phyloP scores from a whole-genome alignment of 1,140 invertebrate genomes.

The Leptopilina clavipes region DNA sequence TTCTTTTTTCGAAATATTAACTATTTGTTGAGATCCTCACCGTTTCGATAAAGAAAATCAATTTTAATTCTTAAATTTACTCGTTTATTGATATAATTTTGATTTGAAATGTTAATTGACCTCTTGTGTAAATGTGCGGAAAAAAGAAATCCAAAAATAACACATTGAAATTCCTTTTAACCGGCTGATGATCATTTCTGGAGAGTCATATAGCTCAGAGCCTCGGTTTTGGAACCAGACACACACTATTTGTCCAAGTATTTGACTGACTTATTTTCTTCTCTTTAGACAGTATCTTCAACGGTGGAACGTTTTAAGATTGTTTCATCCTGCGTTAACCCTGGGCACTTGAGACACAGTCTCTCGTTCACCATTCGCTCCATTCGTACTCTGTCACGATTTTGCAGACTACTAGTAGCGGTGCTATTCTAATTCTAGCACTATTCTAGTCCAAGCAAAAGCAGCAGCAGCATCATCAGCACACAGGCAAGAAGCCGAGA shows the following conservation, averaged over 20 bases:
- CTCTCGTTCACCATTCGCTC: conserved; percentile 43
- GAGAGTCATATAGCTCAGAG: not conserved
- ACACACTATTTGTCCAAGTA: conserved; percentile 27
- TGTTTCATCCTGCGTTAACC: conserved; percentile 23
- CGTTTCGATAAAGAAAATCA: too few species aligned
- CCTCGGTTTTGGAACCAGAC: not conserved
- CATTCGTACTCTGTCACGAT: conserved; percentile 28
- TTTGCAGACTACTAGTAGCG: conserved; percentile 17
- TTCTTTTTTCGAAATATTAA: too few species aligned
- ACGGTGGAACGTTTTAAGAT: conserved; percentile 46
- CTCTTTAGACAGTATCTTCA: conserved; percentile 31
- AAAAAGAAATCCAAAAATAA: not conserved
- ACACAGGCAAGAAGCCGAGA: too few species aligned
- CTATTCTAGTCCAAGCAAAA: conserved; percentile 54
- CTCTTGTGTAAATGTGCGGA: not conserved
- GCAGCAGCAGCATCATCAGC: conserved; percentile 3
- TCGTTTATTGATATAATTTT: too few species aligned
- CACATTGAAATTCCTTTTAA: not conserved
- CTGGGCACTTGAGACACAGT: conserved; percentile 45
- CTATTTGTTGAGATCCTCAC: too few species aligned
- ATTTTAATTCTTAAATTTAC: too few species aligned
- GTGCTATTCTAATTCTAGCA: conserved; percentile 58
- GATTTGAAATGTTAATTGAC: not conserved
- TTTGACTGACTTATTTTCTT: conserved; percentile 4
- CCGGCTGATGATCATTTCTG: not conserved